Conservation (phyloP, 2,888 invertebrate genomes). For the Ischnus inquisitorius region DNA sequence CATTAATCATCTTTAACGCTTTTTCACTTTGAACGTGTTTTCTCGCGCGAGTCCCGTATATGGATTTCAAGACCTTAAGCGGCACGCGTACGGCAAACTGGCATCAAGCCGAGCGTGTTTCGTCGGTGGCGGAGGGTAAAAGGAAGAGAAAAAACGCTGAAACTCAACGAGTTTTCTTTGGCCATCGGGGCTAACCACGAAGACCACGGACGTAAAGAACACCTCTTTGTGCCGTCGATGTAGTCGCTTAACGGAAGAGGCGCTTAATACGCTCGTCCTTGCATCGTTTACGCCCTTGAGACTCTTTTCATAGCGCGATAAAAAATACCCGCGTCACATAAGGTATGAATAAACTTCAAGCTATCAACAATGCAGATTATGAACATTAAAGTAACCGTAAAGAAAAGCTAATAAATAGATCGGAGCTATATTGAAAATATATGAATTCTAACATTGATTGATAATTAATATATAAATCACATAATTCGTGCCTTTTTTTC, state of each 20-base stretch:
- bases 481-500: too few relatives aligned
- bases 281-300: slow-evolving; percentile 44
- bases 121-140: slow-evolving; percentile 40
- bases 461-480: too few relatives aligned
- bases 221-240: slow-evolving; percentile 51
- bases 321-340: slow-evolving; percentile 15
- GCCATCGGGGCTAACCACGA: slow-evolving; percentile 42
- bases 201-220: slow-evolving; percentile 53
- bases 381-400: slow-evolving; percentile 11
- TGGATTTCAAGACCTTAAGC: slow-evolving; percentile 31
- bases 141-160: slow-evolving; percentile 31
- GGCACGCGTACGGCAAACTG: slow-evolving; percentile 32
- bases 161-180: slow-evolving; percentile 45
- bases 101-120: slow-evolving; percentile 38
- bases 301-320: slow-evolving; percentile 24
- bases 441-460: too few relatives aligned
- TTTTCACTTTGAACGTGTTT: slow-evolving; percentile 47
- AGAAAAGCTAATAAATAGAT: too few relatives aligned
- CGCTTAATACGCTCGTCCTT: slow-evolving; percentile 56
- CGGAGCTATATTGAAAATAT: too few relatives aligned
- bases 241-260: slow-evolving; percentile 48
- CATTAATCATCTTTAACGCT: slow-evolving; percentile 60
- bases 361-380: slow-evolving; percentile 1
- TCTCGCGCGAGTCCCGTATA: slow-evolving; percentile 10
- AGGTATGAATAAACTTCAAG: slow-evolving; percentile 35